phyloP scores from a whole-genome alignment of 2,113 vertebrate genomes.

The Sisor rabdophorus region DNA sequence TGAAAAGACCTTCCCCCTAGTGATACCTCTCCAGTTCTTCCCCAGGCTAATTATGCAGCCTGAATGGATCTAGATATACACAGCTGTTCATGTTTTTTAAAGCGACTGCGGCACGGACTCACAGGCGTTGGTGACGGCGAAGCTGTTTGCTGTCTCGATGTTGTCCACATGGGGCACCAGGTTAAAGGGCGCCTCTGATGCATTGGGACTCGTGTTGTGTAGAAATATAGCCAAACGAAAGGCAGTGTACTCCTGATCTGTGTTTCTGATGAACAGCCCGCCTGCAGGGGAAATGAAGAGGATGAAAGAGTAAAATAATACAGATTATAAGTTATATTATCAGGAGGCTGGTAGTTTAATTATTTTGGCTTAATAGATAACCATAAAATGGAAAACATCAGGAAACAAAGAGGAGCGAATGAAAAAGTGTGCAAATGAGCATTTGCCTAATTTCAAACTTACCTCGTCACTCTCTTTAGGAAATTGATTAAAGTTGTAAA shows the following conservation, averaged over 20 bases:
- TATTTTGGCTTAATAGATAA: background rate
- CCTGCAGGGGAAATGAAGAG: slow-evolving; percentile 69
- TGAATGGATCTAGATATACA: slow-evolving; percentile 5
- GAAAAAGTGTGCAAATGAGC: background rate
- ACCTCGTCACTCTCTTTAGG: background rate
- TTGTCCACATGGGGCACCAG: slow-evolving; percentile 99
- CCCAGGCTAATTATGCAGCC: slow-evolving; percentile 28
- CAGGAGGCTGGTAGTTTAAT: background rate
- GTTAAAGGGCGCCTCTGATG: slow-evolving; percentile 97
- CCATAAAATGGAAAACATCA: background rate
- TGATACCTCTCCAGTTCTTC: background rate
- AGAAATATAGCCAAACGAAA: slow-evolving; percentile 98
- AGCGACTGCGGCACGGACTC: slow-evolving; percentile 68
- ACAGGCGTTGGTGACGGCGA: slow-evolving; percentile 99
- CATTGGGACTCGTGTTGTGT: slow-evolving; percentile 99
- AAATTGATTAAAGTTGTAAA: slow-evolving; percentile 1
- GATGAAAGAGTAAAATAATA: slow-evolving; percentile 31
- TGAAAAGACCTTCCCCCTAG: background rate
- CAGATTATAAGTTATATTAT: slow-evolving; percentile 18
- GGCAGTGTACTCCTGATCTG: slow-evolving; percentile 99
- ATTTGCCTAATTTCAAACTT: background rate
- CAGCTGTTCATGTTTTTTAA: background rate
- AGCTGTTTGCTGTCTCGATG: slow-evolving; percentile 99
- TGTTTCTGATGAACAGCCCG: slow-evolving; percentile 99
- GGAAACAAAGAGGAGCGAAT: background rate